These are phyloP conservation scores for Calameuta pallipes DNA, from an alignment of 2,888 invertebrate species.

Conservation along the genomic window DNA sequence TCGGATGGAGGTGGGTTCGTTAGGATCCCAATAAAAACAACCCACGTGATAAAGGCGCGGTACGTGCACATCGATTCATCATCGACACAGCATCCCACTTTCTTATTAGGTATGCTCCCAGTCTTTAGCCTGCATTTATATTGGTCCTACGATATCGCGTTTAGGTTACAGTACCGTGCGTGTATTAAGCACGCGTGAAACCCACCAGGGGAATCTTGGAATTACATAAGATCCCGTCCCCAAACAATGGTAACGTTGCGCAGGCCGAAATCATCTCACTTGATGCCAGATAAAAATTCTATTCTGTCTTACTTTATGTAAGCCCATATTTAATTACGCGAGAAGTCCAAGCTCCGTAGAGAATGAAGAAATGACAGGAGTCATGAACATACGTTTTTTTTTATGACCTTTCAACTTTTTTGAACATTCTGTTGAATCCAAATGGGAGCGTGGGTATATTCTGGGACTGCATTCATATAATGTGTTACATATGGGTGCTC, in stretches of 20 bases:
- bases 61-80: neutral
- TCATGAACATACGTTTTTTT: neutral
- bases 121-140: neutral
- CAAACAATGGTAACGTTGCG: conserved; percentile 15
- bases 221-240: conserved; percentile 3
- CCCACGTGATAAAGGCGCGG: conserved; percentile 4
- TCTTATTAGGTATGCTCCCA: neutral
- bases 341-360: neutral
- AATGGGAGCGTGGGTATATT: neutral
- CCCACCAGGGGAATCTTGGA: neutral
- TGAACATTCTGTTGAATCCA: neutral
- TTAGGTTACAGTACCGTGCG: neutral
- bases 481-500: neutral
- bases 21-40: neutral
- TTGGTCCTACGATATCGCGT: neutral
- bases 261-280: conserved; percentile 15
- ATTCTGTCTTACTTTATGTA: conserved; percentile 2
- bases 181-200: neutral
- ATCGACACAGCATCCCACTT: conserved; percentile 1
- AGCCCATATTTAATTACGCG: conserved; percentile 9
- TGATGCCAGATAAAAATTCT: conserved; percentile 7
- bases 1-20: neutral
- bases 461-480: neutral
- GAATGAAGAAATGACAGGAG: neutral
- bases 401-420: neutral